These are phyloP conservation scores for Mugil cephalus DNA, from an alignment of 2,113 vertebrate genomes.

Conservation along the genomic window DNA sequence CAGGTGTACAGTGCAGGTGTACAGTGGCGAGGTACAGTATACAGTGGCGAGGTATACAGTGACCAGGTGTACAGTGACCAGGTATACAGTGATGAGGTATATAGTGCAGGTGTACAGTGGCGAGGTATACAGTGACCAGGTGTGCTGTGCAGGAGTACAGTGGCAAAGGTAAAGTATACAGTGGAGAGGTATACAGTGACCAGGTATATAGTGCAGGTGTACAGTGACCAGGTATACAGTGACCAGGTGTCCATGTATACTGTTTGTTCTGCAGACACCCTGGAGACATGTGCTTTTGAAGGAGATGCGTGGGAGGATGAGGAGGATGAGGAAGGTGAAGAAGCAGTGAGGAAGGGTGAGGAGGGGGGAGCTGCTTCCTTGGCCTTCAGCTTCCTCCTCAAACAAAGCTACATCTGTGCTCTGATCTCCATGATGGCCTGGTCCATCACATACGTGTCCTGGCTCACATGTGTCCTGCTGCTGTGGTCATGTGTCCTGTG, in stretches of 20 bases:
- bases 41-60: too few relatives aligned
- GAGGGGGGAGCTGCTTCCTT: constrained; percentile 80
- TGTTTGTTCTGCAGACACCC: constrained; percentile 61
- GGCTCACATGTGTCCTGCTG: constrained; percentile 93
- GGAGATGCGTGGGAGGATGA: constrained; percentile 75
- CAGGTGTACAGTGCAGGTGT: neutral
- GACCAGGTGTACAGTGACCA: neutral
- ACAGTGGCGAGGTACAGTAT: too few relatives aligned
- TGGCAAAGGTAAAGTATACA: too few relatives aligned
- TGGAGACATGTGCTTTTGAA: constrained; percentile 70
- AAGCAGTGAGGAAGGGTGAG: constrained; percentile 32
- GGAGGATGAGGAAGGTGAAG: constrained; percentile 45
- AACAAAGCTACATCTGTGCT: constrained; percentile 95
- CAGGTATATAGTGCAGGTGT: too few relatives aligned
- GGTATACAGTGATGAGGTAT: too few relatives aligned
- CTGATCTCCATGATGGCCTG: constrained; percentile 88
- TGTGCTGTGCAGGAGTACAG: too few relatives aligned
- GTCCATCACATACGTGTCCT: constrained; percentile 97
- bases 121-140: neutral
- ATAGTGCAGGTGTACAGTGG: too few relatives aligned
- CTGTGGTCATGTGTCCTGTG: constrained; percentile 96
- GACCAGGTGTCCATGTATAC: neutral
- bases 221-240: neutral
- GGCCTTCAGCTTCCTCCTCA: constrained; percentile 93
- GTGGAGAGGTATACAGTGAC: neutral